Evolutionary conservation across 2,797 vertebrate genomes (phyloP), one percentile per base, ranked within the genome.

Genomic region (Sylvilagus floridanus): DNA sequence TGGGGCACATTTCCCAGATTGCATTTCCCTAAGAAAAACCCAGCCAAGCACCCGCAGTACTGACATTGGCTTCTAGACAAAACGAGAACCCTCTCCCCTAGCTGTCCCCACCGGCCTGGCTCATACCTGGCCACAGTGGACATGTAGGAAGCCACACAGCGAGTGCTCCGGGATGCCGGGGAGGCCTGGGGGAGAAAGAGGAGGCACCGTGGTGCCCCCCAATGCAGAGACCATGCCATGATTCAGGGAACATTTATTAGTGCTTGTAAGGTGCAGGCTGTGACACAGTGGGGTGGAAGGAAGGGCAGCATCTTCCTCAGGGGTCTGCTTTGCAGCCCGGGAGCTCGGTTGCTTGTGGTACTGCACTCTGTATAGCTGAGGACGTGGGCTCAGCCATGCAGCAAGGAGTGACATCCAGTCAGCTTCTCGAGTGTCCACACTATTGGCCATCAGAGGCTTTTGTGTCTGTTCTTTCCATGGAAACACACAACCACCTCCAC

Each of bases 241-340:
- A 26, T 14, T 84, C 77, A 82, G 73, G 82, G 84, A 93, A 78
- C 76, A 24, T 97, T 97, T 97, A 97, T 96, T 97, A 68, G 30
- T 91, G 90, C 60, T 50, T 22, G 9, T 86, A 88, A 86, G 85
- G 54, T 93, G 13, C 82, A 69, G 65, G 89, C 52, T 75, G n/a
- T 69, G 37, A 26, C 24, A 81, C 26, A 21, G 2, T 22, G 57
- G 75, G 63, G 60, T 52, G n/a, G 47, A 81, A 81, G 11, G 75
- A 65, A 85, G 92, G 75, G 26, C 12, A 1, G 82, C 73, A 14
- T 90, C 90, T 63, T 91, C 92, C 22, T 62, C n/a, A 62, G 83
- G 92, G 62, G 22, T 77, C 93, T 71, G 79, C 60, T 90, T 35
- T 63, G 37, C 35, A 88, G 73, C 84, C 72, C 2, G 2, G 32